Evolutionary conservation across 1,140 invertebrate genomes (phyloP).

Genomic region (Atta cephalotes): DNA sequence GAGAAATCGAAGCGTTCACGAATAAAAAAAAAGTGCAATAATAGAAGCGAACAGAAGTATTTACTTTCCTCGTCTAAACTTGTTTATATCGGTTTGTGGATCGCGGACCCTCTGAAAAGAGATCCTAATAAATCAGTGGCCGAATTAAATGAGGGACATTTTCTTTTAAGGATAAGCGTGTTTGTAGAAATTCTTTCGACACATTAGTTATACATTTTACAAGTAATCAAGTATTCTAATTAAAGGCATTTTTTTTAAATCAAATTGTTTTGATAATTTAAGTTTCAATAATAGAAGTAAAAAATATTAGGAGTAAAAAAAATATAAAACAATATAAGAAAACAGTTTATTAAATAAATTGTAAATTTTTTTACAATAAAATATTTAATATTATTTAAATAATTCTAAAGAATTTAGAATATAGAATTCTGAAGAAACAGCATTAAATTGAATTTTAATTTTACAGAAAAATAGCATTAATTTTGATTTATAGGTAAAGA

Average conservation of each 20-base stretch:
- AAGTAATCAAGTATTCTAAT: neutral
- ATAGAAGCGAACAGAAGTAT: slow-evolving; percentile 57
- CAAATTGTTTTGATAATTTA: neutral
- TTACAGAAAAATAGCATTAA: neutral
- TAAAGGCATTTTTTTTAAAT: neutral
- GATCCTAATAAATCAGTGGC: slow-evolving; percentile 33
- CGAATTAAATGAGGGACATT: neutral
- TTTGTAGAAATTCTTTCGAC: neutral
- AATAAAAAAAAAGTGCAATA: slow-evolving; percentile 41
- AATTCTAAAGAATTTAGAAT: neutral
- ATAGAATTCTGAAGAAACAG: neutral
- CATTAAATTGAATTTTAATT: neutral
- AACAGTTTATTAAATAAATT: neutral
- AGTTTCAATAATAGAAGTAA: neutral
- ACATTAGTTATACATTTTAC: neutral
- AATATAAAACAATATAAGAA: neutral
- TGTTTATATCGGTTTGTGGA: slow-evolving; percentile 42
- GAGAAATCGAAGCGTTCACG: slow-evolving; percentile 45
- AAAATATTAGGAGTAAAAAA: neutral
- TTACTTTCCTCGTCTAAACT: slow-evolving; percentile 65
- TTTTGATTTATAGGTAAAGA: neutral
- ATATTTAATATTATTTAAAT: neutral
- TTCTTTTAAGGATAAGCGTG: neutral
- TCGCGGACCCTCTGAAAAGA: neutral
- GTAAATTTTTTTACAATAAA: neutral